Evolutionary conservation across 2,113 vertebrate species (phyloP).

Genomic region (Malaclemys terrapin): DNA sequence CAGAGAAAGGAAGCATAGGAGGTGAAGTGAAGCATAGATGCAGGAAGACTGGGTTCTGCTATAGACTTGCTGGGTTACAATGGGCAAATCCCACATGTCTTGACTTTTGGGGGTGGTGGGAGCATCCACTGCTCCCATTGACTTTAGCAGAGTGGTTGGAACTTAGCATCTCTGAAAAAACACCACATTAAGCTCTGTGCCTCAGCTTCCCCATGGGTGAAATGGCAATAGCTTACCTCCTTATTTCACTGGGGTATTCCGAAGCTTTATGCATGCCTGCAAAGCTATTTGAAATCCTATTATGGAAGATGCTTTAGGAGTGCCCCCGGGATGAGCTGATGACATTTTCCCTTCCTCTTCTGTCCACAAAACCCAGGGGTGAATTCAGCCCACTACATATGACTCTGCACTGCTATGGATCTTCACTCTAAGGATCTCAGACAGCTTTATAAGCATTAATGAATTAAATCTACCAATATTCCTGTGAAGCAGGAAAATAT

Average conservation of each 20-base stretch:
- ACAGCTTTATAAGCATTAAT: neutral
- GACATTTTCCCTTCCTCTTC: conserved; percentile 12
- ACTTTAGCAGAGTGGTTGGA: neutral
- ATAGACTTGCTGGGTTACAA: neutral
- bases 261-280: conserved; percentile 5
- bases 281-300: neutral
- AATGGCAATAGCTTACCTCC: neutral
- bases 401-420: neutral
- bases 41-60: neutral
- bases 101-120: neutral
- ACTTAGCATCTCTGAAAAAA: neutral
- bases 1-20: neutral
- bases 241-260: neutral
- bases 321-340: neutral
- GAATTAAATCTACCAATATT: neutral
- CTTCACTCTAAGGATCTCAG: neutral
- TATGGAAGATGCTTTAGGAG: neutral
- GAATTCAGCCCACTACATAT: neutral
- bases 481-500: neutral
- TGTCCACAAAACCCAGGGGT: neutral
- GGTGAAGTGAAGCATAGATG: neutral
- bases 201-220: neutral
- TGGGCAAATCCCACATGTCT: neutral
- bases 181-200: neutral
- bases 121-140: neutral